Percentiles rank a stretch among this genome's conserved stretches.
Evolutionary conservation across 2,888 invertebrate species (phyloP).

Genomic region (Odiellus spinosus): DNA sequence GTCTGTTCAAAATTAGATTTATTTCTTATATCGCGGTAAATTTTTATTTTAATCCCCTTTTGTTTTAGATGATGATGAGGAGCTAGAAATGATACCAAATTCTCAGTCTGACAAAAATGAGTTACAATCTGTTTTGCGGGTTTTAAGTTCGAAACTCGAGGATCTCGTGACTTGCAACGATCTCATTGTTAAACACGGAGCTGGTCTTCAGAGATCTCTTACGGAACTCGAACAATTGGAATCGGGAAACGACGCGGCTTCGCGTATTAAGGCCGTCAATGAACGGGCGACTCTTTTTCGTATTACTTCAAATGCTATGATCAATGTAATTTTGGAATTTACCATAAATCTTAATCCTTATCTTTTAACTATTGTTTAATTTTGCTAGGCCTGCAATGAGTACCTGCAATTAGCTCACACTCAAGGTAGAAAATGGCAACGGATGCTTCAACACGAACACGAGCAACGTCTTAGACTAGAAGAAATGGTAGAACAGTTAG

Average conservation of each 20-base stretch:
- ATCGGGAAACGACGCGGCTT: slow-evolving; percentile 19
- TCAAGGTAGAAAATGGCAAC: slow-evolving; percentile 82
- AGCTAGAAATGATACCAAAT: slow-evolving; percentile 41
- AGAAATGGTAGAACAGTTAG: slow-evolving; percentile 93
- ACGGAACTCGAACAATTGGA: slow-evolving; percentile 33
- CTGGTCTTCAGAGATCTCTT: slow-evolving; percentile 48
- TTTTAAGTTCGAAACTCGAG: slow-evolving; percentile 60
- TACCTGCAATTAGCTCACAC: slow-evolving; percentile 76
- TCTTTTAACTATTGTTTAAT: no score
- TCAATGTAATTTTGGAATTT: slow-evolving; percentile 63
- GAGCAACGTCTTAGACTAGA: slow-evolving; percentile 81
- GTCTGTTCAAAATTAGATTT: background rate
- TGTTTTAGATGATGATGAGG: slow-evolving; percentile 50
- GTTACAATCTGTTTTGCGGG: slow-evolving; percentile 37
- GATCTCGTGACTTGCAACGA: slow-evolving; percentile 83
- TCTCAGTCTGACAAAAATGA: slow-evolving; percentile 37
- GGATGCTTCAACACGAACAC: slow-evolving; percentile 80
- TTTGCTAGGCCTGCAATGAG: slow-evolving; percentile 63
- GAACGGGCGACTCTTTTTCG: slow-evolving; percentile 86
- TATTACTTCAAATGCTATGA: slow-evolving; percentile 91
- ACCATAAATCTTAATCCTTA: no score
- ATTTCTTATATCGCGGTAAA: background rate
- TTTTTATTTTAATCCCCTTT: background rate
- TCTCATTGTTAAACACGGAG: slow-evolving; percentile 72
- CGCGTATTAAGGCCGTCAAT: slow-evolving; percentile 39